Percentiles rank a stretch among this genome's conserved stretches.
These are phyloP conservation scores for Chaetodon trifasciatus DNA, from an alignment of 2,797 vertebrate genomes.

Conservation along the genomic window DNA sequence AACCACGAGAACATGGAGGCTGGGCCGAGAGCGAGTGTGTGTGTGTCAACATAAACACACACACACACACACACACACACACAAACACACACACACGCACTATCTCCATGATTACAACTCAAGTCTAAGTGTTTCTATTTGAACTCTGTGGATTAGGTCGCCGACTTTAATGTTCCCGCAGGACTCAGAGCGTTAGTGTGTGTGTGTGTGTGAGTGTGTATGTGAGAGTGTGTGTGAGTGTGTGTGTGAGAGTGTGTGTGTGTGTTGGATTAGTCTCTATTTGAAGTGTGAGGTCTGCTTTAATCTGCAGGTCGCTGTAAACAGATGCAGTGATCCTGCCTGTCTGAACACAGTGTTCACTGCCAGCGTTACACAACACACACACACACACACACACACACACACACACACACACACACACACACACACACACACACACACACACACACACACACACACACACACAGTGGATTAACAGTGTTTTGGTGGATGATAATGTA, in stretches of 20 bases:
- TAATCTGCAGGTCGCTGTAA: constrained; percentile 76
- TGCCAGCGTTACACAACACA: constrained; percentile 71
- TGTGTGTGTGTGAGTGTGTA: constrained; percentile 27
- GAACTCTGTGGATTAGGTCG: constrained; percentile 59
- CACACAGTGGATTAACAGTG: constrained; percentile 36
- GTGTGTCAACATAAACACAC: not conserved
- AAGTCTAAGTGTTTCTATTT: constrained; percentile 56
- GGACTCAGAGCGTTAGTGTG: constrained; percentile 15
- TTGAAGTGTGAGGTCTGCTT: constrained; percentile 76
- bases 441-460: constrained; percentile 31
- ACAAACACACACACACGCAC: not conserved
- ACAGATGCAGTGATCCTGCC: constrained; percentile 77
- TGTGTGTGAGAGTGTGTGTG: constrained; percentile 44
- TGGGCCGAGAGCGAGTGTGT: not conserved
- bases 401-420: constrained; percentile 41
- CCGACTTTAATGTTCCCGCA: constrained; percentile 59
- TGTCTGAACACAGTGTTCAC: constrained; percentile 76
- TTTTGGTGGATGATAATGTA: not conserved
- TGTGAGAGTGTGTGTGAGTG: constrained; percentile 22
- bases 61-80: not conserved
- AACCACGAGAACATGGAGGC: too few species aligned
- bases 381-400: constrained; percentile 55
- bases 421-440: constrained; percentile 50
- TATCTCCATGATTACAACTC: constrained; percentile 52
- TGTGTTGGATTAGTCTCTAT: constrained; percentile 70